Evolutionary conservation across 2,888 invertebrate species (phyloP), one percentile per base, ranked within the genome.

Genomic region (Heteromyza rotundicornis): DNA sequence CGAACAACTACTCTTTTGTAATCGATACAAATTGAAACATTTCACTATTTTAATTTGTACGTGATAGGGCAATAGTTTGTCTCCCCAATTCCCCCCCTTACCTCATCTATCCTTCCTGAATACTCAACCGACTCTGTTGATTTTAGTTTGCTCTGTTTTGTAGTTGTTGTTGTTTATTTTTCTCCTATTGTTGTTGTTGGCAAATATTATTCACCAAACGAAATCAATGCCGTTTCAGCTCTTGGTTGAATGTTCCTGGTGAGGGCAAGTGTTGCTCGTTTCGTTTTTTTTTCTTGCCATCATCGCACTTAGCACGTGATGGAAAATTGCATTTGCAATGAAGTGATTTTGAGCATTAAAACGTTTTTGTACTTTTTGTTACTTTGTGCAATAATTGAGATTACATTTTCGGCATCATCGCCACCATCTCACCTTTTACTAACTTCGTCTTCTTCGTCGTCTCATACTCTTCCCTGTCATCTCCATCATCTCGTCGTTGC

Each of bases 1-100:
- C 27, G 27, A n/a, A n/a, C n/a, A n/a, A n/a, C n/a, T n/a, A n/a
- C 2, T 16, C 24, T 36, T 17, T 65, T 70, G 71, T 60, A 70
- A 71, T 68, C 57, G 59, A 73, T 65, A 67, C 63, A 70, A 78
- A 77, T 79, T 77, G 78, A 76, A 79, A 74, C 77, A 76, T 77
- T 77, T 77, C 74, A 75, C 75, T 72, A 79, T 79, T 74, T 76
- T 75, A 77, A 75, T 78, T 75, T 71, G 74, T 75, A 78, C 78
- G 79, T 78, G 78, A 78, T 78, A 76, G 78, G 77, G 78, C 79
- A 77, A 71, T 68, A 68, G 72, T 73, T 70, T 66, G n/a, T n/a
- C 70, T 49, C 19, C 7, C 17, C 1, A 16, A 40, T 32, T 23
- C 1, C 32, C 8, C 16, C 19, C 22, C 1, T 14, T 14, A 10